Conservation (phyloP, 2,113 vertebrate genomes). For the Chloropsis hardwickii region DNA sequence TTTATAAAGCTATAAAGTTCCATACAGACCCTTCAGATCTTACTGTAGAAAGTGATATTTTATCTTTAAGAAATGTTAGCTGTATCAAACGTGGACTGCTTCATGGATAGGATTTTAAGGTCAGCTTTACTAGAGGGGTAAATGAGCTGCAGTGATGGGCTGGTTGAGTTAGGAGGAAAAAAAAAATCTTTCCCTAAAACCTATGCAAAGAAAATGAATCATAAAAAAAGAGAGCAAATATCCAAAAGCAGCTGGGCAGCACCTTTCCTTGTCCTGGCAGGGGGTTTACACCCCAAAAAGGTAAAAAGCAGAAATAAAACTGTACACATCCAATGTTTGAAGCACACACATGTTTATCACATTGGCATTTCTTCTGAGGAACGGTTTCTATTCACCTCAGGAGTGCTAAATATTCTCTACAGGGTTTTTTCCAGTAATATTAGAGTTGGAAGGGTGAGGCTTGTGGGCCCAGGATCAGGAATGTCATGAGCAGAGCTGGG, state of each 20-base stretch:
- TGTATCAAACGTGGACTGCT: not conserved
- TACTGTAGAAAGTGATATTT: not conserved
- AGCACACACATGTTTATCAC: accelerated
- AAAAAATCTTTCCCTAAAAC: not conserved
- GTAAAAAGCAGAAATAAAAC: not conserved
- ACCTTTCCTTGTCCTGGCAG: too few species aligned
- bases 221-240: not conserved
- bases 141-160: not conserved
- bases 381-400: accelerated
- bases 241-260: not conserved
- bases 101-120: not conserved
- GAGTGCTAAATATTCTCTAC: not conserved
- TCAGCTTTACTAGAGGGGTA: not conserved
- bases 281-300: not conserved
- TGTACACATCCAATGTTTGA: accelerated
- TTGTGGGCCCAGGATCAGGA: not conserved
- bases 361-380: not conserved
- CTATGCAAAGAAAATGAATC: not conserved
- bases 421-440: accelerated
- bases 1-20: not conserved
- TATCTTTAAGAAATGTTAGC: not conserved
- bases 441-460: accelerated
- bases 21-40: not conserved
- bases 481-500: not conserved
- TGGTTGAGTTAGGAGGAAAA: not conserved